Evolutionary conservation across 2,888 invertebrate species (phyloP).

Genomic region (Melangyna quadrimaculata): DNA sequence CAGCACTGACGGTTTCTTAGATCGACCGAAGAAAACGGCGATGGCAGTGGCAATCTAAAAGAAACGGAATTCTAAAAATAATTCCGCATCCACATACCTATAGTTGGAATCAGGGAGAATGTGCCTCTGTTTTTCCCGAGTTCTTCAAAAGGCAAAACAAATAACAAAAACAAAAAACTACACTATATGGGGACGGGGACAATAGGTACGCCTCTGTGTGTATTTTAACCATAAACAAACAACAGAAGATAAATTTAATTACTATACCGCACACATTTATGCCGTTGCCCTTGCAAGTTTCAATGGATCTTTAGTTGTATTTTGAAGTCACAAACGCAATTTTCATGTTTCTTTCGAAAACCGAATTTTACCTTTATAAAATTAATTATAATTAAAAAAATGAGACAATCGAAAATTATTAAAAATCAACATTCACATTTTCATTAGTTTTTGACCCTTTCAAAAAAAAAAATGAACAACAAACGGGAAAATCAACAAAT

Average conservation of each 20-base stretch:
- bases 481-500: neutral
- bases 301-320: neutral
- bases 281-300: neutral
- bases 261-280: conserved; percentile 38
- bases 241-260: conserved; percentile 60
- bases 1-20: neutral
- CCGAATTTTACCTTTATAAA: neutral
- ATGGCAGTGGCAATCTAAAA: conserved; percentile 24
- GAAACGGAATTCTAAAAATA: conserved; percentile 62
- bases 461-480: neutral
- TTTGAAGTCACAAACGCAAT: neutral
- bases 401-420: neutral
- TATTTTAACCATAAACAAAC: conserved; percentile 61
- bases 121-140: neutral
- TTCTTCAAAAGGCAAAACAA: neutral
- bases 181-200: neutral
- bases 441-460: neutral
- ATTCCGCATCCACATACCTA: conserved; percentile 33
- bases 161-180: neutral
- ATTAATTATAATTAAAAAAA: neutral
- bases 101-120: conserved; percentile 19
- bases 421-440: neutral
- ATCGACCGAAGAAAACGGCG: conserved; percentile 13
- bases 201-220: conserved; percentile 33
- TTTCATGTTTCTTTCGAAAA: no score